Conservation (phyloP, 2,797 vertebrate genomes). For the Enteromius radiatus region DNA sequence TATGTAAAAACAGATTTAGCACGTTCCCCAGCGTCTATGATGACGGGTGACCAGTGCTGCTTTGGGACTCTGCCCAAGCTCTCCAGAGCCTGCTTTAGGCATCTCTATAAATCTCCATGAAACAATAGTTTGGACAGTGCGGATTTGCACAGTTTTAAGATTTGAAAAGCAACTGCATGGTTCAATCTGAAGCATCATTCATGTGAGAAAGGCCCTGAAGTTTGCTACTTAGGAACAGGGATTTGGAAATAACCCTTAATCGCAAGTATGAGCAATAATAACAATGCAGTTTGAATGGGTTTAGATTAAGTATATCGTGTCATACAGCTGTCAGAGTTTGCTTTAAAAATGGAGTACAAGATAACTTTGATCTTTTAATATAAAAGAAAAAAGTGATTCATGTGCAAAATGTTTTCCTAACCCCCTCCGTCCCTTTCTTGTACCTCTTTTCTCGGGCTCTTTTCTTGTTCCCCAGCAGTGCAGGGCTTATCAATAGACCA, state of each 20-base stretch:
- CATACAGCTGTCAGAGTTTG: neutral
- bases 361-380: constrained; percentile 29
- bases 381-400: constrained; percentile 7
- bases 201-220: neutral
- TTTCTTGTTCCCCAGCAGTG: constrained; percentile 48
- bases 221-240: neutral
- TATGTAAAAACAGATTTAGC: constrained; percentile 60
- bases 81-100: constrained; percentile 43
- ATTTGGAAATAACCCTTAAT: constrained; percentile 19
- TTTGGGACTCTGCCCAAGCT: constrained; percentile 50
- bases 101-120: constrained; percentile 50
- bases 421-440: neutral
- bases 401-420: constrained; percentile 24
- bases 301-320: neutral
- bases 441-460: constrained; percentile 22
- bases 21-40: constrained; percentile 43
- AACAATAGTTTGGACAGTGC: constrained; percentile 40
- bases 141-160: neutral
- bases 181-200: constrained; percentile 8
- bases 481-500: constrained; percentile 67
- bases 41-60: constrained; percentile 55
- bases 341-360: neutral
- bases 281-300: neutral
- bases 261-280: neutral
- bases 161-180: constrained; percentile 28